Conservation (phyloP, 2,113 vertebrate genomes). For the Diphyllodes magnificus region DNA sequence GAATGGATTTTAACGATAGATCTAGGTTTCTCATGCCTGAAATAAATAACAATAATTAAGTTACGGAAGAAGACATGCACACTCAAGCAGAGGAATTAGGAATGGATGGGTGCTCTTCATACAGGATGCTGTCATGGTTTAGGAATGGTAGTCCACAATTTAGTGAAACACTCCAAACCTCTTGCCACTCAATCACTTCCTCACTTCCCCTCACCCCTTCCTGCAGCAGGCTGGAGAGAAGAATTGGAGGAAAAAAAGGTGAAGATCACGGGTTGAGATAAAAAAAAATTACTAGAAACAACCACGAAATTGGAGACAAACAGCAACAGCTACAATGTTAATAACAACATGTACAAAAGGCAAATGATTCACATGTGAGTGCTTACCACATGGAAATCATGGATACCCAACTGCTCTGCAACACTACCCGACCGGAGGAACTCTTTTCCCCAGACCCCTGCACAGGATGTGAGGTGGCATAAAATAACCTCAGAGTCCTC, state of each 20-base stretch:
- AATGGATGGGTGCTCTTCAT: neutral
- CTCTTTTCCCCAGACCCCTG: rapidly evolving
- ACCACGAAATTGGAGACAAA: neutral
- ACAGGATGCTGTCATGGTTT: neutral
- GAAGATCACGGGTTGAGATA: neutral
- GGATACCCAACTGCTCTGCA: rapidly evolving
- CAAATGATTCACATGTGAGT: rapidly evolving
- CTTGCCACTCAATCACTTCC: neutral
- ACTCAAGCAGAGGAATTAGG: neutral
- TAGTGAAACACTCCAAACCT: neutral
- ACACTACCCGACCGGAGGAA: rapidly evolving
- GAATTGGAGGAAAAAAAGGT: neutral
- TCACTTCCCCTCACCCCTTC: neutral
- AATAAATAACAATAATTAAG: neutral
- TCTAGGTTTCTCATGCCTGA: neutral
- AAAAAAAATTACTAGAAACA: neutral
- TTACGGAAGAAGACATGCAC: neutral
- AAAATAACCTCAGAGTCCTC: neutral
- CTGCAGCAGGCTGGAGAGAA: neutral
- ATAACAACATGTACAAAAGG: too few species aligned
- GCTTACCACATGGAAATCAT: neutral
- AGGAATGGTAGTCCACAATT: neutral
- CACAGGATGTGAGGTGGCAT: neutral
- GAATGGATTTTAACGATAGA: neutral
- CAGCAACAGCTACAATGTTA: neutral